Conservation (phyloP, 2,797 vertebrate species). For the Manis javanica region DNA sequence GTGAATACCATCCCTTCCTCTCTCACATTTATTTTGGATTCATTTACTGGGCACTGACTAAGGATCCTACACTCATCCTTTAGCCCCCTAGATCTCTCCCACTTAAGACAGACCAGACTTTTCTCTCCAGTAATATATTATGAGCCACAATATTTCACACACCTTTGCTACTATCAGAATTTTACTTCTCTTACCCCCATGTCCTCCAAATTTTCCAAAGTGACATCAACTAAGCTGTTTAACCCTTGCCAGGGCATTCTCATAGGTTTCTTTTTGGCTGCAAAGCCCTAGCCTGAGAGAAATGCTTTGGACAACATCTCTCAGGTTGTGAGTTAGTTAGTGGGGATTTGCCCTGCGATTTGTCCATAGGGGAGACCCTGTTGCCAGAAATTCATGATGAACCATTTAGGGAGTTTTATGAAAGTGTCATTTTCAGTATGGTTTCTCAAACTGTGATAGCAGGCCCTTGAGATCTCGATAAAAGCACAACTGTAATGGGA, state of each 20-base stretch:
- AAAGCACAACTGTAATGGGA: neutral
- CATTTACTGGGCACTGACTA: neutral
- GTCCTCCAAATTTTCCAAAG: neutral
- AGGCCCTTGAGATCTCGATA: neutral
- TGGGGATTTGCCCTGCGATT: neutral
- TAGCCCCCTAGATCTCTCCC: neutral
- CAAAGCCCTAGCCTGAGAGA: neutral
- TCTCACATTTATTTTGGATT: slow-evolving; percentile 7
- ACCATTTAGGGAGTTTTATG: neutral
- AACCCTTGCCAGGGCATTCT: neutral
- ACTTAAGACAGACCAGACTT: neutral
- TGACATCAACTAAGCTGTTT: neutral
- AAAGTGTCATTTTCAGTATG: neutral
- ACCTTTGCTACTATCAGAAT: neutral
- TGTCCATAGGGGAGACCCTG: neutral
- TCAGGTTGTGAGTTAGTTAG: neutral
- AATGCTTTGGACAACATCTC: neutral
- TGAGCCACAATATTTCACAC: neutral
- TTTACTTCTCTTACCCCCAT: neutral
- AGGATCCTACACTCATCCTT: neutral
- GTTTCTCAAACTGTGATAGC: neutral
- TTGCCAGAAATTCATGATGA: neutral
- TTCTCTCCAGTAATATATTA: neutral
- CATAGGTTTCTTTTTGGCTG: neutral
- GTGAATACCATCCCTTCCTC: neutral